phyloP scores from a whole-genome alignment of 2,888 invertebrate genomes.

The Adineta ricciae region DNA sequence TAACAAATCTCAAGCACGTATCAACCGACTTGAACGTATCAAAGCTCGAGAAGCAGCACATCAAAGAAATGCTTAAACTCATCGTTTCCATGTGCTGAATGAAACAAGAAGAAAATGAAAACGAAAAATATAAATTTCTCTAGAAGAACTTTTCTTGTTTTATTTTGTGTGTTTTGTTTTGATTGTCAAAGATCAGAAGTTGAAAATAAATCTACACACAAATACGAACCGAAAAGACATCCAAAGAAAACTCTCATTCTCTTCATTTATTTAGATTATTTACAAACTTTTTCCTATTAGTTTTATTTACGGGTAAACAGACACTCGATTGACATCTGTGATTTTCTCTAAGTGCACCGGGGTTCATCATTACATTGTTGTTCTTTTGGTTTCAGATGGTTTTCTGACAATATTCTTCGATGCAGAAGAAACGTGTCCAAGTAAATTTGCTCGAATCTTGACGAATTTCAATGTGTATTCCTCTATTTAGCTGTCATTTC shows the following conservation, averaged over 20 bases:
- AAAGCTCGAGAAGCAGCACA: constrained; percentile 90
- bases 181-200: background rate
- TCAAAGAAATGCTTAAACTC: constrained; percentile 54
- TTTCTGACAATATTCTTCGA: background rate
- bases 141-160: background rate
- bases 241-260: background rate
- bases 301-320: too few species aligned
- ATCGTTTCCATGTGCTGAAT: background rate
- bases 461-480: background rate
- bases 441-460: background rate
- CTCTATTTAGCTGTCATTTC: constrained; percentile 75
- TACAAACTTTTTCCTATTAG: too few species aligned
- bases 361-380: too few species aligned
- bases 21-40: constrained; percentile 89
- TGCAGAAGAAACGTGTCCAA: constrained; percentile 20
- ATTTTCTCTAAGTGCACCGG: too few species aligned
- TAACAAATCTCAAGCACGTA: constrained; percentile 85
- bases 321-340: too few species aligned
- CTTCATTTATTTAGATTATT: background rate
- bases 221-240: background rate
- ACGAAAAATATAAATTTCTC: background rate
- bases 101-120: background rate
- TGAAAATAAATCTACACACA: background rate
- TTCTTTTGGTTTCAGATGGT: too few species aligned
- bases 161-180: background rate